Evolutionary conservation across 1,140 invertebrate species (phyloP), one percentile per base, ranked within the genome.

Genomic region (Macrobrachium rosenbergii): DNA sequence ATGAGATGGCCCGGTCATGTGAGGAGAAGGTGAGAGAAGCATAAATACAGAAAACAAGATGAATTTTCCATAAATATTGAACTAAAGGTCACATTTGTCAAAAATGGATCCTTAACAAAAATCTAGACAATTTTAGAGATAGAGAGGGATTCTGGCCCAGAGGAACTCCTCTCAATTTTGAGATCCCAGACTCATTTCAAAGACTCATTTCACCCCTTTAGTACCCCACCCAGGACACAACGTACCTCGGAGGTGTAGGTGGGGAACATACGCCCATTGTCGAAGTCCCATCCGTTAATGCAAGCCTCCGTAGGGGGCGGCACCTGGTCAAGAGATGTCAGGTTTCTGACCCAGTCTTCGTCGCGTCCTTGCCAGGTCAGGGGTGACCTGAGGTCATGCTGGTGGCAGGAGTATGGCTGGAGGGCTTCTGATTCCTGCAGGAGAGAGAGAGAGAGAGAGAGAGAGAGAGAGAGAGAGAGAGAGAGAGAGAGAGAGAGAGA

Each of bases 241-340:
- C 62, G 17, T 63, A 87, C 84, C 84, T 87, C 78, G 2, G 84
- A 87, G 2, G 84, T 87, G 58, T 62, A 81, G 52, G 84, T n/a
- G 1, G 77, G 21, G 78, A 87, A 87, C 12, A 81, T 28, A 52
- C 21, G 19, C 17, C 62, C 52, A 21, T 72, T 19, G 67, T 87
- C 78, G 43, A 81, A 87, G 12, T 63, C 23, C 84, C 84, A 87
- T 14, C 78, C 84, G 28, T 45, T 63, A 28, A 19, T 16, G 45
- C 84, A 87, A 17, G 45, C 16, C 52, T 73, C 7, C 0, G 17
- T 59, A 19, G 84, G 84, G 2, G 45, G 2, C 7, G 77, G 64
- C 17, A 87, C 64, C 64, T 73, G 69, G 37, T 7, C 58, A 3
- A 87, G 67, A 2, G 83, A 86, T 60, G 83, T 80, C 52, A 78